Evolutionary conservation across 2,888 invertebrate genomes (phyloP), one percentile per base, ranked within the genome.

Genomic region (Agonopterix alstromeriana): DNA sequence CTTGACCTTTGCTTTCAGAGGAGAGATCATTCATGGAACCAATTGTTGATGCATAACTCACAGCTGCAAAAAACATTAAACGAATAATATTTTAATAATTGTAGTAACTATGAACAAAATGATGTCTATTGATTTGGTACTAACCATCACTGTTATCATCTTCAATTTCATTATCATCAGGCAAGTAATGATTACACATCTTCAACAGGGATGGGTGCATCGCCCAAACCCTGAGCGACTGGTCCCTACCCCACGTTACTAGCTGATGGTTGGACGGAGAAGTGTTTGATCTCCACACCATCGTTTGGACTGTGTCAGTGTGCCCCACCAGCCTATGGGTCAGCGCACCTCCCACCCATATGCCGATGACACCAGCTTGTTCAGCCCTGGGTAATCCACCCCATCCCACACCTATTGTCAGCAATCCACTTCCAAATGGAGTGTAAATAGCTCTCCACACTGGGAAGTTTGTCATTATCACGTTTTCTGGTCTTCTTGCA

Each of bases 191-290:
- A 56, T 62, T 90, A 72, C 96, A 96, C 67, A 95, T 86, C 83
- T 96, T 96, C 60, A 97, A 92, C 54, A 98, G 85, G 52, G 94
- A 93, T 41, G 95, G 93, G 72, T 97, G 96, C 67, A 98, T 95
- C 67, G 94, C 93, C 96, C 98, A 98, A 14, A 98, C 93, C 47
- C 98, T 91, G 40, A 98, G 88, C 10, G 94, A 96, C 70, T 98
- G 97, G 88, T 98, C 98, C 70, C 96, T 93, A 0, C 97, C 97
- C 98, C 98, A 98, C 1, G 98, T 98, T 0, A 98, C 94, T 43
- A 98, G 85, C 73, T 98, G 96, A 68, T 93, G 94, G 67, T 95
- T 95, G 10, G 89, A 86, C 43, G 90, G 90, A 53, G 91, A 91
- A 73, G 85, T 70, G 66, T 93, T 92, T 54, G 94, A 94, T 47